Percentiles rank a stretch among this genome's conserved stretches.
These are phyloP conservation scores for Platycheirus rosarum DNA, from an alignment of 2,888 invertebrate genomes.

Conservation along the genomic window DNA sequence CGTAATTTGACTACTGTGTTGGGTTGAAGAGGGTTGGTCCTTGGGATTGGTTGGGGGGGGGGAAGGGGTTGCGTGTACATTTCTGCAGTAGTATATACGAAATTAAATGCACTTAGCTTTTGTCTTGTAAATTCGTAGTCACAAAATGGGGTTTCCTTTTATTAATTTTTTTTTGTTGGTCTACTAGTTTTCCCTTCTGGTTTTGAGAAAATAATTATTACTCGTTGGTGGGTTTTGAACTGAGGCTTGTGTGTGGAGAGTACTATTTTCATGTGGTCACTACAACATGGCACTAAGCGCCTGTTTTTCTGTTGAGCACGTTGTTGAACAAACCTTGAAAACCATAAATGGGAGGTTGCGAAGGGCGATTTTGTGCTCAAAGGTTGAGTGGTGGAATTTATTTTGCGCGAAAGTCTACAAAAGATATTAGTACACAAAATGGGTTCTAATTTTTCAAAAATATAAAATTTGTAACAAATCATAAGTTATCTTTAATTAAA, in stretches of 20 bases:
- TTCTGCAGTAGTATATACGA: conserved; percentile 1
- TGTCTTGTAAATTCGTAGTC: conserved; percentile 6
- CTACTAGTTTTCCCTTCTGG: not conserved
- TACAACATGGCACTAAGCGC: conserved; percentile 15
- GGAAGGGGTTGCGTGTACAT: conserved; percentile 1
- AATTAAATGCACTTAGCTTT: conserved; percentile 6
- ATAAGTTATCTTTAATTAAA: too few relatives aligned
- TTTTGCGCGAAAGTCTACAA: too few relatives aligned
- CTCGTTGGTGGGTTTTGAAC: conserved; percentile 10
- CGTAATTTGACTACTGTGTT: conserved; percentile 3
- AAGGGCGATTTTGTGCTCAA: not conserved
- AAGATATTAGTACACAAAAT: too few relatives aligned
- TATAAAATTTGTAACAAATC: too few relatives aligned
- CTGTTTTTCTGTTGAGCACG: conserved; percentile 12
- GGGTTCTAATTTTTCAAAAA: too few relatives aligned
- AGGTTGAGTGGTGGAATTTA: not conserved
- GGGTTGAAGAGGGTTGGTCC: too few relatives aligned
- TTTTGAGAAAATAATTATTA: conserved; percentile 48
- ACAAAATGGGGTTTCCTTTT: conserved; percentile 2
- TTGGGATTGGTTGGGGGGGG: too few relatives aligned
- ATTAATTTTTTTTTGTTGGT: not conserved
- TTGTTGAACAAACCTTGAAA: conserved; percentile 22
- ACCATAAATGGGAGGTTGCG: conserved; percentile 3
- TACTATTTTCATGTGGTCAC: conserved; percentile 37
- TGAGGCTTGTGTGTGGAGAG: conserved; percentile 8